Evolutionary conservation across 2,113 vertebrate genomes (phyloP), one percentile per base, ranked within the genome.

Genomic region (Sardina pilchardus): DNA sequence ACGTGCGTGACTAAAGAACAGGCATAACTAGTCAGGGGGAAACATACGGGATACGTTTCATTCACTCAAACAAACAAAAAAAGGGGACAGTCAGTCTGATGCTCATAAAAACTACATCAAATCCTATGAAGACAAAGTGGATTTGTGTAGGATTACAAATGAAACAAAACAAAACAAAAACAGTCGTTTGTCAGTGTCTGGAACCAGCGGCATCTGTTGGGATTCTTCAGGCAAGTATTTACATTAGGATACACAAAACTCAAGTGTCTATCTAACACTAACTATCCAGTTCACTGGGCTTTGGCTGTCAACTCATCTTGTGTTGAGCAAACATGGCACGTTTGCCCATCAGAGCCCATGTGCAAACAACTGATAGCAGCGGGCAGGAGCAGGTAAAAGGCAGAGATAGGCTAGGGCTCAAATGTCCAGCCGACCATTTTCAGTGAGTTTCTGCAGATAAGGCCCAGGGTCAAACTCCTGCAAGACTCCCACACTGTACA

Each of bases 361-460:
- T 78, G 71, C 26, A 78, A 30, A 78, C 26, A 14, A 16, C 71
- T 78, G 71, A 78, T 78, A 78, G 26, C 26, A 78, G 34, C 36
- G 30, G 34, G 12, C 30, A 36, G 12, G 30, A 78, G 63, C 63
- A 30, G 71, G 71, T 78, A 36, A 1, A 71, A 53, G 21, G 16
- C 71, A 39, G 34, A 78, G 71, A 78, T 78, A 78, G 39, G 39
- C 39, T 42, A 42, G 26, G 30, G 71, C 71, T 78, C 30, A 36
- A 34, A 78, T 36, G 71, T 34, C 36, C 71, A 78, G 30, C 30
- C 34, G 6, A 36, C 71, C 71, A 39, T 78, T 1, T 36, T 78
- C 30, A 78, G 71, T 34, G 30, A 19, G 71, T 36, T 78, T 78
- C 34, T 36, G 71, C 71, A 78, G 71, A 78, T 78, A 78, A 78